Conservation (phyloP, 2,888 invertebrate genomes). For the Lithophane ornitopus region DNA sequence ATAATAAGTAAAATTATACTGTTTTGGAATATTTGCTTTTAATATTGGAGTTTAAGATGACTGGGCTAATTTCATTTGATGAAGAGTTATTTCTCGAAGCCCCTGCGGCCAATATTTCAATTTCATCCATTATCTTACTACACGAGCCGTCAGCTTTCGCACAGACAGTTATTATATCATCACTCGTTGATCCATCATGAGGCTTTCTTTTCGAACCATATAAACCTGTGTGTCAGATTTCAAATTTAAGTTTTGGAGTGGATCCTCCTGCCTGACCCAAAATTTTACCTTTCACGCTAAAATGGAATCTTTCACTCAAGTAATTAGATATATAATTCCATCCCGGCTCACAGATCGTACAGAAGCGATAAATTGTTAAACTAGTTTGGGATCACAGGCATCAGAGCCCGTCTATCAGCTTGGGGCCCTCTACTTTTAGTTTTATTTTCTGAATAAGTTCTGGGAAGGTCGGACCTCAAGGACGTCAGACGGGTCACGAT, state of each 20-base stretch:
- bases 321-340: slow-evolving; percentile 77
- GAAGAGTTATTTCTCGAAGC: slow-evolving; percentile 68
- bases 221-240: slow-evolving; percentile 65
- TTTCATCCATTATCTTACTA: slow-evolving; percentile 70
- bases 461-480: slow-evolving; percentile 85
- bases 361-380: slow-evolving; percentile 80
- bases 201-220: slow-evolving; percentile 71
- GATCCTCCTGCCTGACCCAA: slow-evolving; percentile 53
- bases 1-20: slow-evolving; percentile 67
- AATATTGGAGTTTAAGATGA: slow-evolving; percentile 9
- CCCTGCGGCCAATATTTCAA: slow-evolving; percentile 68
- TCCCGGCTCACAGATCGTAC: slow-evolving; percentile 70
- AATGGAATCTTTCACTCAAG: slow-evolving; percentile 68
- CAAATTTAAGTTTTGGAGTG: slow-evolving; percentile 72
- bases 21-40: slow-evolving; percentile 45
- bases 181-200: slow-evolving; percentile 69
- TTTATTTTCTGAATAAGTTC: slow-evolving; percentile 82
- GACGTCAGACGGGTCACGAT: slow-evolving; percentile 77
- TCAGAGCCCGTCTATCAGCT: slow-evolving; percentile 75
- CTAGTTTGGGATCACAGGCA: slow-evolving; percentile 76
- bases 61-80: slow-evolving; percentile 64
- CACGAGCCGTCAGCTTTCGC: slow-evolving; percentile 66
- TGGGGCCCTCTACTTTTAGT: slow-evolving; percentile 76
- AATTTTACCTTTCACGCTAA: slow-evolving; percentile 61
- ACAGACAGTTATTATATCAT: slow-evolving; percentile 72